Conservation (phyloP, 2,113 vertebrate genomes). For the Dicaeum eximium region DNA sequence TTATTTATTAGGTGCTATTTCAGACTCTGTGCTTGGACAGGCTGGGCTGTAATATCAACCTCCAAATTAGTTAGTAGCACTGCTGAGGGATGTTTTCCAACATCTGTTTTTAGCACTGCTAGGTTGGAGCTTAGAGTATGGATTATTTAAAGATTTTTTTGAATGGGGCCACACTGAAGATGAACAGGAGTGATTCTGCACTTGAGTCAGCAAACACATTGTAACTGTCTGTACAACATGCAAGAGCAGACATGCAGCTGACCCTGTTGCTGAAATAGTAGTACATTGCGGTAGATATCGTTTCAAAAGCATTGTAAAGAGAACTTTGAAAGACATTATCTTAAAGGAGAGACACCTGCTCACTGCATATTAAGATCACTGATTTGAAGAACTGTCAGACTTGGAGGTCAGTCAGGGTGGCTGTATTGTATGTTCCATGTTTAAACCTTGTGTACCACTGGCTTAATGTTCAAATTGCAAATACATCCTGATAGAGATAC, state of each 20-base stretch:
- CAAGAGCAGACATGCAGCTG: not conserved
- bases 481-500: not conserved
- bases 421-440: not conserved
- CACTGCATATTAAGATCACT: not conserved
- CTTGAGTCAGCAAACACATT: not conserved
- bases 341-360: not conserved
- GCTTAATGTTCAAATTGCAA: not conserved
- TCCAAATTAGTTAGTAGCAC: conserved; percentile 34
- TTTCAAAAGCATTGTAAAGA: not conserved
- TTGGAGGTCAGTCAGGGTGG: not conserved
- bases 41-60: conserved; percentile 1
- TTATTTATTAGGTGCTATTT: conserved; percentile 43
- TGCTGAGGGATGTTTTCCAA: conserved; percentile 18
- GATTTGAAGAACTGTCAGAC: not conserved
- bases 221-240: not conserved
- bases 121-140: not conserved
- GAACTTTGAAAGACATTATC: not conserved
- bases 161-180: not conserved
- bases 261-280: not conserved
- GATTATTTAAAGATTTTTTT: not conserved
- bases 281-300: not conserved
- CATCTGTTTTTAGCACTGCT: not conserved
- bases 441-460: not conserved
- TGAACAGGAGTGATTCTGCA: not conserved
- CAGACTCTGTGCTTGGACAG: not conserved